phyloP scores from a whole-genome alignment of 2,113 vertebrate species.

The Carlito syrichta region DNA sequence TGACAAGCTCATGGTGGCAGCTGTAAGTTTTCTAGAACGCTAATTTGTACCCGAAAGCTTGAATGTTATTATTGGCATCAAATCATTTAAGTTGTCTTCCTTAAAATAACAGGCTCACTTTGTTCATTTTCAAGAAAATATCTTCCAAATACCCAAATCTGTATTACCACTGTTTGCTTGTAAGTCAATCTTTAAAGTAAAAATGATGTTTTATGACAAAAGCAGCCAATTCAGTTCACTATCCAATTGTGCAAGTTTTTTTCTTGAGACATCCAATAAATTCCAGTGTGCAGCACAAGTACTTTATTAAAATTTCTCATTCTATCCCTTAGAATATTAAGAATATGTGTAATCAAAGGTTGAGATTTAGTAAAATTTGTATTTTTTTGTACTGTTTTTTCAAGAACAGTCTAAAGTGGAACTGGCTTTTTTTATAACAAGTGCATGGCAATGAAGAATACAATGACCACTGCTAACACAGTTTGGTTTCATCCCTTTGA shows the following conservation, averaged over 20 bases:
- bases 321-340: not conserved
- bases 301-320: not conserved
- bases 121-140: slow-evolving; percentile 17
- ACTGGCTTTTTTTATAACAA: not conserved
- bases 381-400: not conserved
- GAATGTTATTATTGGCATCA: not conserved
- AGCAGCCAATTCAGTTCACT: not conserved
- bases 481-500: not conserved
- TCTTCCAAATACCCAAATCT: not conserved
- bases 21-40: slow-evolving; percentile 1
- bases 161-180: not conserved
- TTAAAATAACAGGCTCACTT: slow-evolving; percentile 21
- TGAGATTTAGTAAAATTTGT: not conserved
- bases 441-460: not conserved
- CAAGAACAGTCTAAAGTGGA: not conserved
- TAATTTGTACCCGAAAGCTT: slow-evolving; percentile 37
- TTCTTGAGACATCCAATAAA: not conserved
- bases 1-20: not conserved
- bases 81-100: slow-evolving; percentile 13
- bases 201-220: slow-evolving; percentile 16
- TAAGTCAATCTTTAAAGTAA: slow-evolving; percentile 3
- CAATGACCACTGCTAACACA: not conserved
- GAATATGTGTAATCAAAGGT: not conserved
- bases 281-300: not conserved
- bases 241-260: not conserved